Conservation (phyloP, 2,888 invertebrate species). For the Andrena bucephala region DNA sequence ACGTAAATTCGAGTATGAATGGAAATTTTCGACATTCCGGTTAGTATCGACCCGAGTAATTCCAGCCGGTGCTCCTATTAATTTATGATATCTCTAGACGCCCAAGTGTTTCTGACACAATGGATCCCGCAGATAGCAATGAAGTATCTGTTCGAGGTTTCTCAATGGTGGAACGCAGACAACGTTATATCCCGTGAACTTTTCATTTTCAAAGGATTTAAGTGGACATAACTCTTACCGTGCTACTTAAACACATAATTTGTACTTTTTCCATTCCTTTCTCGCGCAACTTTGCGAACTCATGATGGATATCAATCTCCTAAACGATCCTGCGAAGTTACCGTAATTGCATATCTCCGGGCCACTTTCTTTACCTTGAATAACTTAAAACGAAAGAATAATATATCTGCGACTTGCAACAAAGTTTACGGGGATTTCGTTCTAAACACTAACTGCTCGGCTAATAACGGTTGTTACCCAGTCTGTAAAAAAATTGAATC, state of each 20-base stretch:
- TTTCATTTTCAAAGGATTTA: background rate
- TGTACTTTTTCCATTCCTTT: background rate
- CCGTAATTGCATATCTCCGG: background rate
- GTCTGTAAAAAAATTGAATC: no score
- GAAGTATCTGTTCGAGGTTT: constrained; percentile 20
- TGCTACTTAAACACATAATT: background rate
- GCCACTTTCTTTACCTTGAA: background rate
- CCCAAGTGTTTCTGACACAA: constrained; percentile 25
- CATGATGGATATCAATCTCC: background rate
- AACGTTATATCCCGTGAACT: background rate
- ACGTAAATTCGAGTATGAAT: constrained; percentile 32
- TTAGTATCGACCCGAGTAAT: constrained; percentile 39
- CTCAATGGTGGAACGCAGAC: background rate
- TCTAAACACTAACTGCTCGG: no score
- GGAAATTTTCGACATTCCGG: constrained; percentile 51
- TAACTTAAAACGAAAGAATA: constrained; percentile 1
- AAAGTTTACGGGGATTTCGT: background rate
- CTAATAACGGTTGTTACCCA: no score
- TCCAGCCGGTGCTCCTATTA: constrained; percentile 15
- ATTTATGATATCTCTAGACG: constrained; percentile 33
- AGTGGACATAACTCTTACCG: background rate
- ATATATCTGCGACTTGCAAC: background rate
- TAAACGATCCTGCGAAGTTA: background rate
- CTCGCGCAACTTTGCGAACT: background rate
- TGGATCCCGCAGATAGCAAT: constrained; percentile 18